phyloP scores from a whole-genome alignment of 2,888 invertebrate genomes.

The Dastarcus helophoroides region DNA sequence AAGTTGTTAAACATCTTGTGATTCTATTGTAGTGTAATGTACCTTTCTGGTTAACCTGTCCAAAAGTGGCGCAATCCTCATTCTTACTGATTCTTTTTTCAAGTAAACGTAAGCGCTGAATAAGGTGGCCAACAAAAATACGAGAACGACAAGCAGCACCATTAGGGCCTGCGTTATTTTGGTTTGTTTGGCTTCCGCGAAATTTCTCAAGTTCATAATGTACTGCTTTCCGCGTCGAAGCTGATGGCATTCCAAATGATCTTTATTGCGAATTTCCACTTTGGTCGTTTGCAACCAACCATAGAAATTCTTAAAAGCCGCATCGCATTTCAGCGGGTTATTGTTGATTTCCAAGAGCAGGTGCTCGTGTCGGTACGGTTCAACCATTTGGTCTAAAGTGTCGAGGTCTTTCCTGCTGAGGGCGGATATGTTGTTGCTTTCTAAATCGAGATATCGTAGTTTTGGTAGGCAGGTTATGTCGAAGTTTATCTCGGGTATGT shows the following conservation, averaged over 20 bases:
- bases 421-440: constrained; percentile 50
- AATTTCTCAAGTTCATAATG: constrained; percentile 28
- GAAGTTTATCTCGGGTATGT: constrained; percentile 49
- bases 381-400: constrained; percentile 44
- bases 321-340: constrained; percentile 62
- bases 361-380: constrained; percentile 33
- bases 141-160: constrained; percentile 42
- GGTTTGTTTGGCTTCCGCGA: constrained; percentile 27
- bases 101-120: constrained; percentile 49
- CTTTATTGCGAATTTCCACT: constrained; percentile 46
- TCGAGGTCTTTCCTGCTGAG: constrained; percentile 46
- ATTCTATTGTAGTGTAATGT: constrained; percentile 57
- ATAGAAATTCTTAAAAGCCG: constrained; percentile 47
- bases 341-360: constrained; percentile 50
- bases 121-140: constrained; percentile 43
- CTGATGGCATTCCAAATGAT: constrained; percentile 42
- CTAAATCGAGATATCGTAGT: constrained; percentile 55
- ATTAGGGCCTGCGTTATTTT: constrained; percentile 34
- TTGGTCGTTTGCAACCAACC: constrained; percentile 52
- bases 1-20: constrained; percentile 34
- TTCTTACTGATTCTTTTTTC: constrained; percentile 46
- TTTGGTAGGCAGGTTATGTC: constrained; percentile 54
- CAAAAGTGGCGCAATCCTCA: constrained; percentile 48
- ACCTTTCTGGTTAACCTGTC: constrained; percentile 57
- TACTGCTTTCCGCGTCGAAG: constrained; percentile 25